Percentiles rank a stretch among this genome's conserved stretches.
Conservation (phyloP, 2,113 vertebrate genomes). For the Plotosus lineatus region DNA sequence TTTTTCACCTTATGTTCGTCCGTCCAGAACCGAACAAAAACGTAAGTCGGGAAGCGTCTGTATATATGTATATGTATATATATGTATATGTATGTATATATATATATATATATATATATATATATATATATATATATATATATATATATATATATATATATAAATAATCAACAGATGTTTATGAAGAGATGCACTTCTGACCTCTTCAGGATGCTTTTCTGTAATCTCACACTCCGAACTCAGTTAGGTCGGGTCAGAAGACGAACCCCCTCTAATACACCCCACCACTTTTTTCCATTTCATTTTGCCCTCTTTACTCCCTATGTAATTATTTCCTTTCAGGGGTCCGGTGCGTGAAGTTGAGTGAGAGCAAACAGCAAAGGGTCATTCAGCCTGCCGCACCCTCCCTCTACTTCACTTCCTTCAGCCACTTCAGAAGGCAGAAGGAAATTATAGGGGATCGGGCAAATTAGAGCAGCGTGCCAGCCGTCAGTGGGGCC, state of each 20-base stretch:
- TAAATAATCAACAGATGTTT: conserved; percentile 32
- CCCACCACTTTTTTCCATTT: conserved; percentile 41
- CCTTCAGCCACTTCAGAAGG: conserved; percentile 70
- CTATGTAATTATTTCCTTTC: conserved; percentile 87
- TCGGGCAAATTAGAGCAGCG: conserved; percentile 76
- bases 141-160: conserved; percentile 8
- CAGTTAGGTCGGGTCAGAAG: conserved; percentile 72
- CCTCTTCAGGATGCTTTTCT: conserved; percentile 47
- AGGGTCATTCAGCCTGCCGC: conserved; percentile 66
- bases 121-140: too few relatives aligned
- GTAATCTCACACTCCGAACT: conserved; percentile 25
- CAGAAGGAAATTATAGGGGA: conserved; percentile 79
- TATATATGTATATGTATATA: too few relatives aligned
- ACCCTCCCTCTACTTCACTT: conserved; percentile 34
- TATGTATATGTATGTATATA: too few relatives aligned
- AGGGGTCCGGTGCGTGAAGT: conserved; percentile 74
- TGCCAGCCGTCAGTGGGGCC: conserved; percentile 53
- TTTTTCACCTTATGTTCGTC: too few relatives aligned
- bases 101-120: too few relatives aligned
- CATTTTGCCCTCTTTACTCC: conserved; percentile 73
- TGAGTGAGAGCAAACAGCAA: conserved; percentile 78
- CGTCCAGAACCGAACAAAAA: too few relatives aligned
- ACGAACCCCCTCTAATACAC: conserved; percentile 50
- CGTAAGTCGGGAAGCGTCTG: too few relatives aligned
- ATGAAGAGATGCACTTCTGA: conserved; percentile 30